phyloP scores from a whole-genome alignment of 1,140 invertebrate genomes.

The Polypedilum vanderplanki region DNA sequence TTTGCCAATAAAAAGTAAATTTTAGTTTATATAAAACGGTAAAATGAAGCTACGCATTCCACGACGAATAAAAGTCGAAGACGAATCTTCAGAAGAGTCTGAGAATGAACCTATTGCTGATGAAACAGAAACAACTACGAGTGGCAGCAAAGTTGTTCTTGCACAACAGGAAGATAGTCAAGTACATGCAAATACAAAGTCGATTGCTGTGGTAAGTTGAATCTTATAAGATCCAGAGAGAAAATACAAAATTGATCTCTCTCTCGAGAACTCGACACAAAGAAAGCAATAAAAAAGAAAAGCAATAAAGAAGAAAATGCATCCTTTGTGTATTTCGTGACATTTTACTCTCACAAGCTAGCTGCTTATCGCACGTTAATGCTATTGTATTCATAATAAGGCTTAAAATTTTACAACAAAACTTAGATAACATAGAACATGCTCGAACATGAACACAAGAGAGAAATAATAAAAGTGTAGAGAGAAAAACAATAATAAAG shows the following conservation, averaged over 20 bases:
- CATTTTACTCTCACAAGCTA: too few relatives aligned
- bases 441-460: too few relatives aligned
- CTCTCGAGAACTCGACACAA: not conserved
- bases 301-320: too few relatives aligned
- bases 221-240: too few relatives aligned
- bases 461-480: too few relatives aligned
- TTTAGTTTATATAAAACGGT: not conserved
- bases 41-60: conserved; percentile 3
- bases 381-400: too few relatives aligned
- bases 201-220: not conserved
- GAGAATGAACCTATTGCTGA: not conserved
- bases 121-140: not conserved
- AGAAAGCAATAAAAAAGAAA: too few relatives aligned
- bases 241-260: not conserved
- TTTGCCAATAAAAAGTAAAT: not conserved
- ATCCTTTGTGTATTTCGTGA: too few relatives aligned
- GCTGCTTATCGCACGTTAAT: too few relatives aligned
- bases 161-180: not conserved
- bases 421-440: too few relatives aligned
- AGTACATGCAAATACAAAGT: not conserved
- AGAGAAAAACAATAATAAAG: too few relatives aligned
- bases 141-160: not conserved
- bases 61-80: not conserved
- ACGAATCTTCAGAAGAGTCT: not conserved
- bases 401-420: too few relatives aligned